Percentiles rank a stretch among this genome's conserved stretches.
Evolutionary conservation across 2,797 vertebrate species (phyloP).

Genomic region (Muscicapa comitata): DNA sequence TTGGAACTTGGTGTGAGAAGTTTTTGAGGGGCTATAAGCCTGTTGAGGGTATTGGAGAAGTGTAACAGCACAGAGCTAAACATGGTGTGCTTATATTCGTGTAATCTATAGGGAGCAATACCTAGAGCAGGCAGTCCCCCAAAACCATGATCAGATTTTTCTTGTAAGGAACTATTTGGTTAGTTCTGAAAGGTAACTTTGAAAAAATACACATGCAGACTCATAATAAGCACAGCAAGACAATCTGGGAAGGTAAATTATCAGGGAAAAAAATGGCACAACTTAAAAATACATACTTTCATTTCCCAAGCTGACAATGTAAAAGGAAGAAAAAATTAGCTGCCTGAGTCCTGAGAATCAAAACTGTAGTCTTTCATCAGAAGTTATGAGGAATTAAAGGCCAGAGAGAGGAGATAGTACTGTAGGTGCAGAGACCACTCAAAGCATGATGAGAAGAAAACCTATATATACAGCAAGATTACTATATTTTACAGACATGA

Average conservation of each 20-base stretch:
- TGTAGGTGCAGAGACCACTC: not conserved
- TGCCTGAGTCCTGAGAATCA: not conserved
- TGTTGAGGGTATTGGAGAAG: not conserved
- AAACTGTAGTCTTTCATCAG: not conserved
- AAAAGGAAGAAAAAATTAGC: not conserved
- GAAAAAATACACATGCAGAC: not conserved
- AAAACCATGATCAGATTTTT: not conserved
- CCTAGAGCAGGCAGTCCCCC: fast-evolving
- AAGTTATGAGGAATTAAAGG: not conserved
- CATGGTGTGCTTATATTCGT: not conserved
- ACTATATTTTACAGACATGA: not conserved
- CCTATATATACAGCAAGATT: not conserved
- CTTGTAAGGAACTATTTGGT: not conserved
- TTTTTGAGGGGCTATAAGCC: not conserved
- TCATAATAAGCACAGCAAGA: not conserved
- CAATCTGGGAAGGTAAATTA: not conserved
- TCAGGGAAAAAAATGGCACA: not conserved
- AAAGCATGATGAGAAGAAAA: not conserved
- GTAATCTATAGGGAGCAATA: not conserved
- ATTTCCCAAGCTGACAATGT: not conserved
- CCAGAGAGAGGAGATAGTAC: not conserved
- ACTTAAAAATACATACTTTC: not conserved
- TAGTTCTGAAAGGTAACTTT: not conserved
- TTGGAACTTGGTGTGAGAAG: not conserved
- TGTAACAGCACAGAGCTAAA: not conserved